Conservation (phyloP, 1,140 invertebrate genomes). For the Zelostemma sp. region DNA sequence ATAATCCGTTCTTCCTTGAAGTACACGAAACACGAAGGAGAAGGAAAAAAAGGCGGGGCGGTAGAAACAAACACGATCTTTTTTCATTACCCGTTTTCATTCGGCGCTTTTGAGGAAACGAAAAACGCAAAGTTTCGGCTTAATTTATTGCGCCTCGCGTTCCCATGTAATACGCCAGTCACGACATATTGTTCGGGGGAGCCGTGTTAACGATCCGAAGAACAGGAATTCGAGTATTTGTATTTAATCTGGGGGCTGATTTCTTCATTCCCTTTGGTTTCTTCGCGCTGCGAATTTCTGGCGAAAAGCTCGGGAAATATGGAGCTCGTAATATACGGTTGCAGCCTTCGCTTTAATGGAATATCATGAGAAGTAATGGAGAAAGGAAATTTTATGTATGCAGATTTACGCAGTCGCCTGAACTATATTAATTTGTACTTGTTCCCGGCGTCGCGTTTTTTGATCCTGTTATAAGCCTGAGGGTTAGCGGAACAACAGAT, state of each 20-base stretch:
- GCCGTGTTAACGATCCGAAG: too few species aligned
- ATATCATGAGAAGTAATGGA: conserved; percentile 47
- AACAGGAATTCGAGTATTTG: not conserved
- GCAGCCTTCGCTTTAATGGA: conserved; percentile 42
- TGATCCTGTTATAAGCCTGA: conserved; percentile 50
- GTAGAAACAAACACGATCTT: conserved; percentile 2
- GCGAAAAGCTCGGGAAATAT: conserved; percentile 35
- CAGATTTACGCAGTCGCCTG: conserved; percentile 50
- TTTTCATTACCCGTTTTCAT: too few species aligned
- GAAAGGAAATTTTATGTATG: conserved; percentile 45
- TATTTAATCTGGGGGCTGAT: not conserved
- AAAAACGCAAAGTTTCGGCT: too few species aligned
- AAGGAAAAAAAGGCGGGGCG: not conserved
- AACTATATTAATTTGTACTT: conserved; percentile 53
- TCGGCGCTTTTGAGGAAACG: too few species aligned
- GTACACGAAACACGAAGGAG: conserved; percentile 3
- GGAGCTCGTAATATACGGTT: conserved; percentile 24
- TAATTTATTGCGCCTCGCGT: too few species aligned
- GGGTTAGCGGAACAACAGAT: conserved; percentile 46
- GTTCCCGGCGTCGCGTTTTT: conserved; percentile 48
- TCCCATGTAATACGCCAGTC: conserved; percentile 7
- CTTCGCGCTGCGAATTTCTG: conserved; percentile 6
- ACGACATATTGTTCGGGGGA: conserved; percentile 4
- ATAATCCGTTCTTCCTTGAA: not conserved
- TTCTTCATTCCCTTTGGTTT: conserved; percentile 26